A percentile compares a stretch with the other conserved stretches of the same genome.
Conservation (phyloP, 1,140 invertebrate genomes). For the Apis cerana region DNA sequence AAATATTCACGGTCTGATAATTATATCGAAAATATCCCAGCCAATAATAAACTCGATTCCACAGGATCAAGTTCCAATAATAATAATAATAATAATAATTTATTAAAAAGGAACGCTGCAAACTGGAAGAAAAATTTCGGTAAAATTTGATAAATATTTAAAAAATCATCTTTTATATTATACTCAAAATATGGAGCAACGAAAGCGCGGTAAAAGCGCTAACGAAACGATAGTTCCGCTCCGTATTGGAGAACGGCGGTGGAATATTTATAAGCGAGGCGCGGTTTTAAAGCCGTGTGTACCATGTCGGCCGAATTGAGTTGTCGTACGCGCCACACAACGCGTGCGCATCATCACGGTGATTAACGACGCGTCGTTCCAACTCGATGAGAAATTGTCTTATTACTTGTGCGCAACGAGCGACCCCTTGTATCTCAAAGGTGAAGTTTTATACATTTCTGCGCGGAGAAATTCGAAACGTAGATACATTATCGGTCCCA, state of each 20-base stretch:
- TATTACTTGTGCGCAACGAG: neutral
- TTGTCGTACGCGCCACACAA: slow-evolving; percentile 43
- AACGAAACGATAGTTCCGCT: slow-evolving; percentile 32
- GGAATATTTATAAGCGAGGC: slow-evolving; percentile 58
- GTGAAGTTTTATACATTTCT: neutral
- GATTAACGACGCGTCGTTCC: slow-evolving; percentile 35
- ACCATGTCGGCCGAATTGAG: slow-evolving; percentile 46
- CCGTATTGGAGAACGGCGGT: slow-evolving; percentile 16
- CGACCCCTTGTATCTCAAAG: neutral
- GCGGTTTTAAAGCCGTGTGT: slow-evolving; percentile 44
- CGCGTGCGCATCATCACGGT: slow-evolving; percentile 28
- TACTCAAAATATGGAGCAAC: no score
- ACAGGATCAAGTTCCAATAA: no score
- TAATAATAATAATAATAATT: no score
- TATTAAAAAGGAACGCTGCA: no score
- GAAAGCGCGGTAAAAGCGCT: neutral
- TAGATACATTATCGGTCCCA: no score
- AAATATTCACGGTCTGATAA: no score
- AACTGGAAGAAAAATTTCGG: no score
- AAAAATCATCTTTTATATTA: no score
- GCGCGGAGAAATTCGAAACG: no score
- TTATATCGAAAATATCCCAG: no score
- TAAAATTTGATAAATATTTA: no score
- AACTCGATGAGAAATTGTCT: slow-evolving; percentile 20
- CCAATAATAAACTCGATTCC: no score